Evolutionary conservation across 1,140 invertebrate species (phyloP).

Genomic region (Pectinophora gossypiella): DNA sequence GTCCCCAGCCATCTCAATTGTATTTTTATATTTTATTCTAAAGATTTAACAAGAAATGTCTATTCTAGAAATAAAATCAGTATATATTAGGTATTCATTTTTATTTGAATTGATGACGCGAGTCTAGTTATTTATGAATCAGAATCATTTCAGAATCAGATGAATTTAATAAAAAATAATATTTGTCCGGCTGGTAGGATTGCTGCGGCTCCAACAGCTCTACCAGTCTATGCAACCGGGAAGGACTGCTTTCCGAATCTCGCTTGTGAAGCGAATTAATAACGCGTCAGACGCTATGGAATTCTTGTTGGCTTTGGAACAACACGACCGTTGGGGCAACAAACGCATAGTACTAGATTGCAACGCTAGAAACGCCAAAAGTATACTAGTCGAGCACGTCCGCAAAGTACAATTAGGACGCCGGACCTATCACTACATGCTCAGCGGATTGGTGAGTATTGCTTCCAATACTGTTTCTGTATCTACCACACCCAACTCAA

Average conservation of each 20-base stretch:
- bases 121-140: not conserved
- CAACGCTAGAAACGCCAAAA: conserved; percentile 91
- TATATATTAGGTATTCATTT: too few species aligned
- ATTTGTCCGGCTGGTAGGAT: conserved; percentile 76
- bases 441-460: conserved; percentile 90
- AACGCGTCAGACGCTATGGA: conserved; percentile 88
- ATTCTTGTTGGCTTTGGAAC: conserved; percentile 86
- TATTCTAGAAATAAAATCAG: too few species aligned
- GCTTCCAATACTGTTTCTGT: conserved; percentile 14
- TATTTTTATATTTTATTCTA: too few species aligned
- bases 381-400: conserved; percentile 91
- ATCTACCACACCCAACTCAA: too few species aligned
- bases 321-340: conserved; percentile 87
- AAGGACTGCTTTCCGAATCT: conserved; percentile 88
- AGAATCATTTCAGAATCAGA: not conserved
- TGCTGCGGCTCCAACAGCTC: conserved; percentile 92
- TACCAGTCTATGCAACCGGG: conserved; percentile 89
- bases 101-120: too few species aligned
- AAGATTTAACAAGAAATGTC: too few species aligned
- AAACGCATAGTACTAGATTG: conserved; percentile 94
- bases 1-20: conserved; percentile 17
- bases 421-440: conserved; percentile 93
- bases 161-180: not conserved
- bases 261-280: conserved; percentile 87
- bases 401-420: conserved; percentile 90